A percentile compares a stretch with the other conserved stretches of the same genome.
Evolutionary conservation across 1,140 invertebrate species (phyloP).

Genomic region (Reticulitermes speratus): DNA sequence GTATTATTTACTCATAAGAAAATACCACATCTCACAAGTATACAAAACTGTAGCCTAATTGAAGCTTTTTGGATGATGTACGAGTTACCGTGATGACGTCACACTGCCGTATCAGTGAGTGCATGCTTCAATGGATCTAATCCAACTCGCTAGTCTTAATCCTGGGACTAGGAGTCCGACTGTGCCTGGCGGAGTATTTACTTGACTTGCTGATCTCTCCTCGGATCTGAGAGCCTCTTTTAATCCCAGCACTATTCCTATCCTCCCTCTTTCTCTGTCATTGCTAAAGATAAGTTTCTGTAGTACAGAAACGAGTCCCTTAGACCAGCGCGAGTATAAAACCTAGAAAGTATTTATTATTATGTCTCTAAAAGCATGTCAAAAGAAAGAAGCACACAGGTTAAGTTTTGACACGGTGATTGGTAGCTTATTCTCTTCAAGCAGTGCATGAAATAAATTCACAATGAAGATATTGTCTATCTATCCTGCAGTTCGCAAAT

Average conservation of each 20-base stretch:
- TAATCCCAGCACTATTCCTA: neutral
- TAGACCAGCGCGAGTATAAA: neutral
- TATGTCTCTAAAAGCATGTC: too few relatives aligned
- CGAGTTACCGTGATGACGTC: neutral
- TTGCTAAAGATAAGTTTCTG: neutral
- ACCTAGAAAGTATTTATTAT: neutral
- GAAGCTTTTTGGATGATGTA: neutral
- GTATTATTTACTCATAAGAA: too few relatives aligned
- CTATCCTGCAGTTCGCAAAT: too few relatives aligned
- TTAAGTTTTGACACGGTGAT: neutral
- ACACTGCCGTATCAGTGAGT: neutral
- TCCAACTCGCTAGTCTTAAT: slow-evolving; percentile 6
- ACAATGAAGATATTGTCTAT: too few relatives aligned
- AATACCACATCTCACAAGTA: too few relatives aligned
- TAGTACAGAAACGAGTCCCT: neutral
- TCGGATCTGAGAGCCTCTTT: slow-evolving; percentile 1
- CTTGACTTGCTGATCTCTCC: slow-evolving; percentile 2
- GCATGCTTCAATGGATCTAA: neutral
- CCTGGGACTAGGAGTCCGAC: neutral
- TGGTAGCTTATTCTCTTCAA: neutral
- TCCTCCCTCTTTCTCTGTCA: neutral
- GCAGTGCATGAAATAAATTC: too few relatives aligned
- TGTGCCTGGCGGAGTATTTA: neutral
- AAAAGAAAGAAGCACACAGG: neutral
- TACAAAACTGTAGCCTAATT: too few relatives aligned